A percentile compares a stretch with the other conserved stretches of the same genome.
Conservation (phyloP, 2,113 vertebrate genomes). For the Perca fluviatilis region DNA sequence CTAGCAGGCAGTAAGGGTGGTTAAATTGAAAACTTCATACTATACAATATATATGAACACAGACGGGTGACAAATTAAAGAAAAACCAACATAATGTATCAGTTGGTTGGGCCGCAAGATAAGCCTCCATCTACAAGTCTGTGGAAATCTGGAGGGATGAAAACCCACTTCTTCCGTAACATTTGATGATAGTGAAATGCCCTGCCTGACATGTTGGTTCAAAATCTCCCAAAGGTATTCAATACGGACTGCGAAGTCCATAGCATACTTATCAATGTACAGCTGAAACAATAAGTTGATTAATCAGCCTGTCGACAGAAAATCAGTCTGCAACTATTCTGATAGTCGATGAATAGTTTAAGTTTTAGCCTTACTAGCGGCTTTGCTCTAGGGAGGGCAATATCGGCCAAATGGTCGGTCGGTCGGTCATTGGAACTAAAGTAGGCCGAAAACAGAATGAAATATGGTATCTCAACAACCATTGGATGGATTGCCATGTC, state of each 20-base stretch:
- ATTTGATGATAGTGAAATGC: background rate
- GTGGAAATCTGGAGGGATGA: background rate
- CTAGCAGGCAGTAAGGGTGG: background rate
- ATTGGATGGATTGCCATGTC: background rate
- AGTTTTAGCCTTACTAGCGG: background rate
- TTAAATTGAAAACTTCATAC: background rate
- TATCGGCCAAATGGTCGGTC: too few relatives aligned
- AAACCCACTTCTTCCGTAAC: background rate
- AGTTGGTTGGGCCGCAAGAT: background rate
- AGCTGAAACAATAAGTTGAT: background rate
- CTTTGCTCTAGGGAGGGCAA: too few relatives aligned
- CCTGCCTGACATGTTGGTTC: background rate
- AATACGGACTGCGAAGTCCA: too few relatives aligned
- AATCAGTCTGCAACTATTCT: background rate
- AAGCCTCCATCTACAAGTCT: too few relatives aligned
- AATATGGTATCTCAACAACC: background rate
- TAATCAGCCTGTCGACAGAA: background rate
- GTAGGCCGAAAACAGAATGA: too few relatives aligned
- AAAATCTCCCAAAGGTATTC: background rate
- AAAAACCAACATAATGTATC: background rate
- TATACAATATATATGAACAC: background rate
- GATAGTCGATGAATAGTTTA: background rate
- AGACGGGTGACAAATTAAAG: background rate
- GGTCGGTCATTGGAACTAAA: background rate
- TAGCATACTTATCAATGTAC: background rate